phyloP scores from a whole-genome alignment of 2,797 vertebrate species.

The Apogon talboti region DNA sequence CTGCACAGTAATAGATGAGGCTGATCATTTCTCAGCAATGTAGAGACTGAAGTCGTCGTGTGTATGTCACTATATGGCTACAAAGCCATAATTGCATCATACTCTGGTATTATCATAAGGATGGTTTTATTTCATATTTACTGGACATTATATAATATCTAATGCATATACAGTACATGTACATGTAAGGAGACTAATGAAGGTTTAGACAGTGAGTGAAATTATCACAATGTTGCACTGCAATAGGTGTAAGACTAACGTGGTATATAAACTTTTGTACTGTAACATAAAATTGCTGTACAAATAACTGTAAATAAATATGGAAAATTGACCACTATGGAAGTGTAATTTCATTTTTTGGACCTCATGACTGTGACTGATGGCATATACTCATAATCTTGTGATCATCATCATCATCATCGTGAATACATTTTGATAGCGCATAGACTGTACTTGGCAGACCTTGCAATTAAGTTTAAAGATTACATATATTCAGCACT shows the following conservation, averaged over 20 bases:
- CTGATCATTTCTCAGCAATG: slow-evolving; percentile 19
- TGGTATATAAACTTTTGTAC: slow-evolving; percentile 39
- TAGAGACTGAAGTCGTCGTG: slow-evolving; percentile 15
- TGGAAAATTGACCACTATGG: too few species aligned
- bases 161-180: neutral
- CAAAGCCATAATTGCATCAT: slow-evolving; percentile 61
- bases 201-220: too few species aligned
- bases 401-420: too few species aligned
- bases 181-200: too few species aligned
- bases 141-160: slow-evolving; percentile 25
- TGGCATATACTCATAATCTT: too few species aligned
- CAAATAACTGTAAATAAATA: slow-evolving; percentile 46
- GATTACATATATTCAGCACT: too few species aligned
- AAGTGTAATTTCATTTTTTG: slow-evolving; percentile 11
- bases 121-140: slow-evolving; percentile 45
- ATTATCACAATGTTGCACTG: slow-evolving; percentile 9
- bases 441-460: too few species aligned
- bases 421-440: too few species aligned
- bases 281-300: slow-evolving; percentile 68
- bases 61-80: slow-evolving; percentile 22
- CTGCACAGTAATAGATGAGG: neutral
- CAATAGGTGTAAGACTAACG: slow-evolving; percentile 50
- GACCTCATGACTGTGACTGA: slow-evolving; percentile 4
- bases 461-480: too few species aligned
- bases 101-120: slow-evolving; percentile 48